Conservation (phyloP, 2,888 invertebrate species). For the Tiphia femorata region DNA sequence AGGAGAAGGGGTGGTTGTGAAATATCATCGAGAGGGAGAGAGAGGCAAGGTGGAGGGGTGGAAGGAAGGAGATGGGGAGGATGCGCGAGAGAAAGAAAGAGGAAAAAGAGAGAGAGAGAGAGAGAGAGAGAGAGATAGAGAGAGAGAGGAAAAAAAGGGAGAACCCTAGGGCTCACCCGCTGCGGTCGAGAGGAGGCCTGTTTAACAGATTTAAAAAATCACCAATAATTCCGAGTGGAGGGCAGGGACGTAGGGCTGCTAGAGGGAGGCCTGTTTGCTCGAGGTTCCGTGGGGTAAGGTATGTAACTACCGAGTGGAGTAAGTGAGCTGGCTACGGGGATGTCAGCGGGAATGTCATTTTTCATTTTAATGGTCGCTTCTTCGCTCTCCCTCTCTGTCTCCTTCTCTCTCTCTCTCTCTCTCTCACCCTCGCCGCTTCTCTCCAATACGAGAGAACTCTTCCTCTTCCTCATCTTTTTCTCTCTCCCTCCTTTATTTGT, state of each 20-base stretch:
- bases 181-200: conserved; percentile 56
- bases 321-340: conserved; percentile 48
- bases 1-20: too few species aligned
- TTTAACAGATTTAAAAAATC: conserved; percentile 67
- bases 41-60: conserved; percentile 12
- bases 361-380: conserved; percentile 68
- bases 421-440: too few species aligned
- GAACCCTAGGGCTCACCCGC: conserved; percentile 29
- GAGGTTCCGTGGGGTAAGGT: conserved; percentile 43
- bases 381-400: conserved; percentile 25
- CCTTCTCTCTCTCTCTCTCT: not conserved
- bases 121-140: conserved; percentile 15
- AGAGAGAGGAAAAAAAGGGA: conserved; percentile 18
- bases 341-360: conserved; percentile 66
- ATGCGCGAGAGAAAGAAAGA: conserved; percentile 19
- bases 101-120: conserved; percentile 6
- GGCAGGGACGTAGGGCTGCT: conserved; percentile 13
- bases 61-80: conserved; percentile 21
- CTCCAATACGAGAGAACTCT: too few species aligned
- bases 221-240: conserved; percentile 58
- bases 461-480: too few species aligned
- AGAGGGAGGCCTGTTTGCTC: conserved; percentile 42
- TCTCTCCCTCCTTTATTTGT: conserved; percentile 8
- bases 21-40: too few species aligned
- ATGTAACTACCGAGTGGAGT: conserved; percentile 53